Base-by-base conservation (phyloP, 2,888 invertebrate genomes). In the Hyalella azteca region DNA sequence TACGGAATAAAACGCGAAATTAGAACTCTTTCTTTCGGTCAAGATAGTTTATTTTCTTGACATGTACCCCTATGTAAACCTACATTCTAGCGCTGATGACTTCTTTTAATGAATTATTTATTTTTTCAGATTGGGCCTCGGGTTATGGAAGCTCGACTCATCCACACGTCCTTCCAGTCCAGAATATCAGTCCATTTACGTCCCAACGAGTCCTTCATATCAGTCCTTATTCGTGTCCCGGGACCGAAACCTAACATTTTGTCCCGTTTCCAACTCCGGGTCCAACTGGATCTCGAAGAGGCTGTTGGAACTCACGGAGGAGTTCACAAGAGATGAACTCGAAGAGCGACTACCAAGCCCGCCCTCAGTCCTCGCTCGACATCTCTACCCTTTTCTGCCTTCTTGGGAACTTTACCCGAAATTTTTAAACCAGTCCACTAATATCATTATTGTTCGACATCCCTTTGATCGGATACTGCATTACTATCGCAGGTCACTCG, bases 351-450 rank as follows among this genome's bases (percentile, higher is more conserved):
- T 80, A 36, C 77, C 50, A n/a, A 79, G 80, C 29, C 80, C 82
- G 11, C 78, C 82, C 9, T 49, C 79, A 22, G 77, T 54, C 26
- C 66, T 82, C 22, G 82, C 80, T 13, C 29, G 79, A 48, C 79
- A 80, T 49, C 54, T 54, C 41, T 82, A 60, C 41, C 79, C 80
- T 11, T 82, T 76, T 73, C 41, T 82, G 40, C 80, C 77, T 22
- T 80, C 82, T 13, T 82, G 82, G 82, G 82, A 82, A 29, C 77
- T 79, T n/a, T 82, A 82, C 40, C 80, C 82, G 7, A 39, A 48
- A n/a, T 77, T 82, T 1, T 36, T 82, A 40, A n/a, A 73, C 15
- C 60, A 82, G 26, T 77, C 78, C 13, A 45, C 78, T 5, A 82
- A 76, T 11, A 73, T 82, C 13, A 36, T 82, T 22, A 77, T 82